Conservation (phyloP, 2,113 vertebrate genomes). For the Blennius ocellaris region DNA sequence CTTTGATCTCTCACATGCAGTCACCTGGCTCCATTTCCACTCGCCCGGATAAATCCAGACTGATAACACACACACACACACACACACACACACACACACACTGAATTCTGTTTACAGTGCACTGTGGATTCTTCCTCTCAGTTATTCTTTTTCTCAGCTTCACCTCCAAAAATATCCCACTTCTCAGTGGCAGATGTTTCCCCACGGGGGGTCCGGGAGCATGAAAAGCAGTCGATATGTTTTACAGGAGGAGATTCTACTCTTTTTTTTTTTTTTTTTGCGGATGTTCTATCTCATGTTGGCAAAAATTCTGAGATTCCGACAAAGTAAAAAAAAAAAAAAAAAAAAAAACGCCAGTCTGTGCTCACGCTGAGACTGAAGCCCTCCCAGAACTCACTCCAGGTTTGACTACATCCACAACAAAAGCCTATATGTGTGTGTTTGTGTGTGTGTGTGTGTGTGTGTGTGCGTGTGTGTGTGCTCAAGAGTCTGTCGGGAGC, state of each 20-base stretch:
- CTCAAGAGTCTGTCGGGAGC: no score
- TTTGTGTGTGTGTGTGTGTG: no score
- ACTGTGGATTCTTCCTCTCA: slow-evolving; percentile 12
- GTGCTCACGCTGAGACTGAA: background rate
- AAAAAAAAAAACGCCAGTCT: background rate
- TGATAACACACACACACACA: slow-evolving; percentile 39
- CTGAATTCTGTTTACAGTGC: slow-evolving; percentile 37
- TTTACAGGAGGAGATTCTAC: background rate
- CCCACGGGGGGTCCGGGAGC: background rate
- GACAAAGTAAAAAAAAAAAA: background rate
- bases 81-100: slow-evolving; percentile 1
- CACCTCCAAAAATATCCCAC: background rate
- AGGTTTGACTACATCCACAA: background rate
- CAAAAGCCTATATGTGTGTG: background rate
- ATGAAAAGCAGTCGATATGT: background rate
- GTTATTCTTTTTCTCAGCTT: background rate
- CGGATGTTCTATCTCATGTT: background rate
- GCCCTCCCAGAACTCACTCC: background rate
- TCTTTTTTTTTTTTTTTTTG: background rate
- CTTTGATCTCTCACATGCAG: slow-evolving; percentile 75
- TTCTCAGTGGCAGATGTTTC: background rate
- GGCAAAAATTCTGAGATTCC: background rate
- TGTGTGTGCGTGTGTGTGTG: no score
- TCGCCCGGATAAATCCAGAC: slow-evolving; percentile 62
- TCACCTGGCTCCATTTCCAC: slow-evolving; percentile 63